Base-by-base conservation (phyloP, 1,140 invertebrate genomes). In the Grapholita molesta region DNA sequence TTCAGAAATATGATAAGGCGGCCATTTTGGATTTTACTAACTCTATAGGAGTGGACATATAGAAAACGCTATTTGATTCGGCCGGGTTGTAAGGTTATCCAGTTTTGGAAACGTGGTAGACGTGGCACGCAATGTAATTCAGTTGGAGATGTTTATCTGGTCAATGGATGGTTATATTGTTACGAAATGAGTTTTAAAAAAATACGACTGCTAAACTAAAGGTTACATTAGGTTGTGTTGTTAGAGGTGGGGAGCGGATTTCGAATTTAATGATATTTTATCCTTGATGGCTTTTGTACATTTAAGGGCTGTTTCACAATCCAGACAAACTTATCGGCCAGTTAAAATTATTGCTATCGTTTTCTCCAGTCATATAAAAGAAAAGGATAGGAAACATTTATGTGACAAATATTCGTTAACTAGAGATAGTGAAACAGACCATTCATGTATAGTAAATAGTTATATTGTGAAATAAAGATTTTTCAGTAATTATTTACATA, bases 161-260 rank as follows among this genome's bases (percentile, higher is more conserved):
- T 80, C 85, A 89, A 88, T 89, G 78, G 82, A 85, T 84, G 84
- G 84, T 84, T 85, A 83, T 84, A 85, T 81, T 76, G 80, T 82
- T 87, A 81, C 79, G 80, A 82, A 86, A 85, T 82, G 70, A 75
- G 79, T 76, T 83, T 77, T 30, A 82, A 15, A 87, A 84, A 84
- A 85, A 77, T 78, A 76, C 75, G 78, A 78, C 79, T 78, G 66
- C 66, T 64, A 61, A 61, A 61, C 55, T 82, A 73, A 81, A 83
- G 74, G 77, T 84, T 85, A 72, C 70, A 64, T 69, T 68, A 69
- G 66, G 67, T 38, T 68, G 55, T 18, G 30, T 57, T 64, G 65
- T 66, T 68, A 28, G 32, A 11, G 25, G 64, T 48, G 55, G 64
- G 38, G 65, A 66, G 35, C 21, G 57, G 64, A 69, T 53, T 30